Base-by-base conservation (phyloP, 2,888 invertebrate species). In the Linyphia triangularis region DNA sequence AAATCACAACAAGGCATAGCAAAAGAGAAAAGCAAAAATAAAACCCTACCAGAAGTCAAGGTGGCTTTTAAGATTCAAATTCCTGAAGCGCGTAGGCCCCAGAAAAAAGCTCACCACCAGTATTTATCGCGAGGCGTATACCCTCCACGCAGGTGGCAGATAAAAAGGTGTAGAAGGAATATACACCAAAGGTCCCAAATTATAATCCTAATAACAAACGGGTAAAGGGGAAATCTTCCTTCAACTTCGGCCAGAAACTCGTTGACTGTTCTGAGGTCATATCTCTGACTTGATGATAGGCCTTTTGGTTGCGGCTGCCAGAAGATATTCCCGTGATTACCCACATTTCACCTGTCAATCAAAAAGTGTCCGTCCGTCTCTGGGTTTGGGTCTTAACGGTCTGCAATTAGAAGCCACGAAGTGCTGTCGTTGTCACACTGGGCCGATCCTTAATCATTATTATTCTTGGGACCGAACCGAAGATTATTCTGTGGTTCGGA, bases 301-400 rank as follows among this genome's bases (percentile, higher is more conserved):
- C 78, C 33, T 33, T n/a, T n/a, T n/a, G n/a, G 67, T 19, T 26
- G 61, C n/a, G 28, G n/a, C 59, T 24, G 51, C 40, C 22, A 43
- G 61, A 61, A 40, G 51, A 57, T 16, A 69, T 67, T 63, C 59
- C 51, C 57, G 26, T 86, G 86, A 86, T 81, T 86, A 81, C 86
- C 86, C 67, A 79, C 67, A 86, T 86, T 86, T 86, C 57, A 51
- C 40, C 65, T 81, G 86, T 75, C 86, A 81, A 3, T 86, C 86
- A 86, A 30, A 28, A 43, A 28, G n/a, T 40, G 77, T 28, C 26
- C 65, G 37, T 1, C 69, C 69, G 37, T 69, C 59, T 37, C 69
- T 59, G 69, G 77, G 77, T 69, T 75, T 65, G 33, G 33, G 30
- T 57, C n/a, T n/a, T n/a, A 43, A n/a, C 57, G 65, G 65, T 65